Evolutionary conservation across 2,888 invertebrate species (phyloP), one percentile per base, ranked within the genome.

Genomic region (Macroteleia sp.): DNA sequence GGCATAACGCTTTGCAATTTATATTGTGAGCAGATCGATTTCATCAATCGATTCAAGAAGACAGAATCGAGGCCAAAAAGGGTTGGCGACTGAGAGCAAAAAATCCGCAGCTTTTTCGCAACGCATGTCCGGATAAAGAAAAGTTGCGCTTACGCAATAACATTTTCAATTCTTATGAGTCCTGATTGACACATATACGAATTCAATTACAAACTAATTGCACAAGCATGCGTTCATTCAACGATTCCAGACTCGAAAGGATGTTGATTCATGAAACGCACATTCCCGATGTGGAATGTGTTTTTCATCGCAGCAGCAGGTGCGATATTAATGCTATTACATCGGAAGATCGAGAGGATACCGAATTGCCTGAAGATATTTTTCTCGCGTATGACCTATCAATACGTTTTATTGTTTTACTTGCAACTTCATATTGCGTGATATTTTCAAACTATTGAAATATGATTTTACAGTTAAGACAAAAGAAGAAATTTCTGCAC

Each of bases 121-220:
- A 73, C 30, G n/a, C 61, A 8, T 20, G 30, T 5, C 46, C 19
- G 17, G 39, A 28, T 22, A 19, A 42, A 54, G 56, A 36, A 54
- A 46, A 52, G 25, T 62, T 1, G 25, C 19, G 30, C 22, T 44
- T 42, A 25, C 12, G 41, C 52, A 44, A 71, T 20, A 17, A n/a
- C 48, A 25, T 62, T 54, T 46, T 56, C 36, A 36, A 12, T 57
- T n/a, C 44, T 42, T 19, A 32, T 32, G 42, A 32, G 12, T 46
- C 46, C 19, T 39, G 56, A 56, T 48, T 67, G 67, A 67, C 57
- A 69, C 20, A 57, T 64, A 64, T 36, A 48, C 57, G 46, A 57
- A 67, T 67, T 67, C 57, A 67, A 56, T 67, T 67, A 67, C 56
- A 57, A 67, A 46, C 48, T 67, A 57, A 57, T 67, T 67, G 67